Evolutionary conservation across 2,113 vertebrate species (phyloP).

Genomic region (Leucopternis melanops): DNA sequence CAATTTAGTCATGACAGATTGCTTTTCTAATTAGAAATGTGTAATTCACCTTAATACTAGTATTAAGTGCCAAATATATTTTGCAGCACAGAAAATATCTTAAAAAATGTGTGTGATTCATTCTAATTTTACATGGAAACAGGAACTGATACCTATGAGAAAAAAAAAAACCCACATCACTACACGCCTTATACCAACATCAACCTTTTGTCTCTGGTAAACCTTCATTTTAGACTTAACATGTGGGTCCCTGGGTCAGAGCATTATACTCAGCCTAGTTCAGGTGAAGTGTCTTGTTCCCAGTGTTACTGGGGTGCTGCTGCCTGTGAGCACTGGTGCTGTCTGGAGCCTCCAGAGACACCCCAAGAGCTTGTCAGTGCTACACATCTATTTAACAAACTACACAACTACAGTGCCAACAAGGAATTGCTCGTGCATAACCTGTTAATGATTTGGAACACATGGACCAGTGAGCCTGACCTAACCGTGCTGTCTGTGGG

Average conservation of each 20-base stretch:
- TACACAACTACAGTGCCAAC: not conserved
- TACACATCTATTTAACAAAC: not conserved
- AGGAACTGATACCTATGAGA: not conserved
- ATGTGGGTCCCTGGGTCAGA: not conserved
- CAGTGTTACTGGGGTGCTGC: not conserved
- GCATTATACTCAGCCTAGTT: not conserved
- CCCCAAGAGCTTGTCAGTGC: not conserved
- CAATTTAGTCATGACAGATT: not conserved
- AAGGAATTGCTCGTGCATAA: not conserved
- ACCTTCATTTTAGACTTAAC: not conserved
- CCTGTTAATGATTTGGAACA: not conserved
- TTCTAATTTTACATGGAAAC: not conserved
- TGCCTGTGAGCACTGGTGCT: not conserved
- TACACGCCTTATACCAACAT: not conserved
- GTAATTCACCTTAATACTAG: not conserved
- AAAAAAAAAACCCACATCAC: not conserved
- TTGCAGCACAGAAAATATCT: not conserved
- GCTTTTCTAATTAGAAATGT: not conserved
- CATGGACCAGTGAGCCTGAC: not conserved
- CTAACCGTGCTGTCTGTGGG: not conserved
- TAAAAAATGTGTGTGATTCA: not conserved
- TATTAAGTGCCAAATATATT: not conserved
- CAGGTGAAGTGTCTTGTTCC: not conserved
- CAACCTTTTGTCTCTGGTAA: not conserved
- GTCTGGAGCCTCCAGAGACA: not conserved